These are phyloP conservation scores for Melanotaenia maccullochi DNA, from an alignment of 2,797 vertebrate species.

Conservation along the genomic window DNA sequence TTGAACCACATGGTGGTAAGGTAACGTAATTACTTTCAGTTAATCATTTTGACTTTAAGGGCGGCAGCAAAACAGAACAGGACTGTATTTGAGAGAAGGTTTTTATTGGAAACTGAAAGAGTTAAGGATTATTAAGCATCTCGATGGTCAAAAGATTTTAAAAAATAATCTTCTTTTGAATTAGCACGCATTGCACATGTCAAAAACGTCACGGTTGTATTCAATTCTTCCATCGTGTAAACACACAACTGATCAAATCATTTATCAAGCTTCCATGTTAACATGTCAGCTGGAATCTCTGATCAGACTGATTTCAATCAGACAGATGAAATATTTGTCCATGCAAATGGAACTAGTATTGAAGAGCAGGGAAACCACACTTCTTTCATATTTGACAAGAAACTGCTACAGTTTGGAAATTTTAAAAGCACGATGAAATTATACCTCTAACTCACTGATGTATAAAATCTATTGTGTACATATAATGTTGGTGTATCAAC, in stretches of 20 bases:
- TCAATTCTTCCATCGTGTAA: background rate
- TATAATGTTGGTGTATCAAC: constrained; percentile 18
- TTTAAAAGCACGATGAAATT: background rate
- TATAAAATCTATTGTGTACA: constrained; percentile 2
- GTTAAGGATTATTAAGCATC: too few relatives aligned
- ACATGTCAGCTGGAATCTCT: background rate
- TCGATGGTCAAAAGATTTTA: too few relatives aligned
- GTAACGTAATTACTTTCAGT: too few relatives aligned
- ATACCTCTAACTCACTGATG: background rate
- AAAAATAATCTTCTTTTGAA: too few relatives aligned
- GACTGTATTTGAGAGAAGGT: too few relatives aligned
- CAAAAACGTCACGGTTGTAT: background rate
- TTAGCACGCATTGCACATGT: too few relatives aligned
- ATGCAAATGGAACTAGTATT: background rate
- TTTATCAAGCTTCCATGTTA: background rate
- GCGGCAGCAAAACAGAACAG: too few relatives aligned
- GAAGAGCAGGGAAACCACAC: background rate
- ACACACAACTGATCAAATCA: background rate
- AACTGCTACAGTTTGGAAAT: background rate
- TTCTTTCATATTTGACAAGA: background rate
- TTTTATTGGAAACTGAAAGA: too few relatives aligned
- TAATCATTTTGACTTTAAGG: too few relatives aligned
- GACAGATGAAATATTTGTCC: background rate
- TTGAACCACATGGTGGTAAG: too few relatives aligned
- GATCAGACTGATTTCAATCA: background rate